These are phyloP conservation scores for Aporophyla nigra DNA, from an alignment of 2,888 invertebrate genomes.

Conservation along the genomic window DNA sequence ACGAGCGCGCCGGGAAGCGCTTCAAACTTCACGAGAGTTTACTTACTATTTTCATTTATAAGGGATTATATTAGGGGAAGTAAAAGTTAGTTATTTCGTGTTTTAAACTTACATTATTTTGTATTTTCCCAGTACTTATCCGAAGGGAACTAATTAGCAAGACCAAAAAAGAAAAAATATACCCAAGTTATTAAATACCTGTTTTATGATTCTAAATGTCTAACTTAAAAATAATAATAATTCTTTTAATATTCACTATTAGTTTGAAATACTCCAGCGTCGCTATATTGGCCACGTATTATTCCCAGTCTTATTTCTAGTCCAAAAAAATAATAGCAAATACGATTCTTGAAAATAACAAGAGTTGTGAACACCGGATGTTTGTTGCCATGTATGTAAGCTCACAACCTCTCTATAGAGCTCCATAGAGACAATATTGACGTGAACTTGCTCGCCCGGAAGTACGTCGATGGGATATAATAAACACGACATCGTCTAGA, in stretches of 20 bases:
- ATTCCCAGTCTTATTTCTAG: too few species aligned
- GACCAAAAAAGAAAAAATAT: too few species aligned
- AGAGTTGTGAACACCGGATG: constrained; percentile 10
- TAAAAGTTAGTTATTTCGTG: neutral
- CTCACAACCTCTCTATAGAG: constrained; percentile 13
- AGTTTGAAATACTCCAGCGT: too few species aligned
- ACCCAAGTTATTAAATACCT: too few species aligned
- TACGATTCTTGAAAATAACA: constrained; percentile 12
- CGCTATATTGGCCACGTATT: too few species aligned
- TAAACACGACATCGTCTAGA: constrained; percentile 26
- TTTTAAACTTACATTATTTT: neutral
- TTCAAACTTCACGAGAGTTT: constrained; percentile 15
- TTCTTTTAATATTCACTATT: too few species aligned
- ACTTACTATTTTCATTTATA: constrained; percentile 1
- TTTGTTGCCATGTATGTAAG: constrained; percentile 18
- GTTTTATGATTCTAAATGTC: too few species aligned
- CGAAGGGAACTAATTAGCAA: neutral
- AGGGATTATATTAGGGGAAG: neutral
- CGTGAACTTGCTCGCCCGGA: constrained; percentile 21
- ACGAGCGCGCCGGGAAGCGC: constrained; percentile 13
- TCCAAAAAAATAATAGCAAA: neutral
- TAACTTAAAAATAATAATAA: too few species aligned
- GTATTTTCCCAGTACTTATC: neutral
- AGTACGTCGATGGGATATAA: constrained; percentile 22
- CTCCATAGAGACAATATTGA: constrained; percentile 35